These are phyloP conservation scores for Caranx ignobilis DNA, from an alignment of 2,113 vertebrate genomes.

Conservation along the genomic window DNA sequence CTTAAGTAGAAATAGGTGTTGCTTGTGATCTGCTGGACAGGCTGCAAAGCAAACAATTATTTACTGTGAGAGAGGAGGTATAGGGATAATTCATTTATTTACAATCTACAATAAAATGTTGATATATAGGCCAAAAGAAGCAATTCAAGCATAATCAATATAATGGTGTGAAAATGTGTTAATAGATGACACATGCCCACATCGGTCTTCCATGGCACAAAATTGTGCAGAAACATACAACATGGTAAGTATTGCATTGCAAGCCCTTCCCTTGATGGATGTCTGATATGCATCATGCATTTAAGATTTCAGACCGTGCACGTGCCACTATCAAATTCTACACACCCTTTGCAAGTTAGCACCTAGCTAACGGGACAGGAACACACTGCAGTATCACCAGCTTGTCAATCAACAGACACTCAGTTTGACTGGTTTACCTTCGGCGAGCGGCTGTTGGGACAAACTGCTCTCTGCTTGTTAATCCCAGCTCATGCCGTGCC, in stretches of 20 bases:
- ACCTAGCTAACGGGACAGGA: slow-evolving; percentile 14
- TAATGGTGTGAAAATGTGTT: slow-evolving; percentile 2
- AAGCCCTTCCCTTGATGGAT: slow-evolving; percentile 24
- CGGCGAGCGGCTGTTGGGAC: slow-evolving; percentile 58
- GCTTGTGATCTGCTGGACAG: slow-evolving; percentile 6
- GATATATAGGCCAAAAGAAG: background rate
- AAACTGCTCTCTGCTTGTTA: slow-evolving; percentile 80
- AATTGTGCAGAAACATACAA: slow-evolving; percentile 27
- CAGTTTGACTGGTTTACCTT: slow-evolving; percentile 85
- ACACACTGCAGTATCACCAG: slow-evolving; percentile 42
- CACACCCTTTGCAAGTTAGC: slow-evolving; percentile 50
- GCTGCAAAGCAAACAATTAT: slow-evolving; percentile 44
- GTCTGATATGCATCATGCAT: slow-evolving; percentile 58
- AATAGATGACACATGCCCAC: background rate
- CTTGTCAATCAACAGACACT: slow-evolving; percentile 71
- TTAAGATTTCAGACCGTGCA: slow-evolving; percentile 54
- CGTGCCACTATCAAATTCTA: slow-evolving; percentile 43
- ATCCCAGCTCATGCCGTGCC: slow-evolving; percentile 71
- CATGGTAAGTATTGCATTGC: slow-evolving; percentile 19
- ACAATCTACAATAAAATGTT: background rate
- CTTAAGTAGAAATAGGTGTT: slow-evolving; percentile 7
- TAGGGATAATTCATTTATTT: background rate
- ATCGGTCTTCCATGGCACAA: background rate
- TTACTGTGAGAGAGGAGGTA: background rate
- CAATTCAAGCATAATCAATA: background rate